These are phyloP conservation scores for Coregonus suidteri DNA, from an alignment of 2,797 vertebrate species.

Conservation along the genomic window DNA sequence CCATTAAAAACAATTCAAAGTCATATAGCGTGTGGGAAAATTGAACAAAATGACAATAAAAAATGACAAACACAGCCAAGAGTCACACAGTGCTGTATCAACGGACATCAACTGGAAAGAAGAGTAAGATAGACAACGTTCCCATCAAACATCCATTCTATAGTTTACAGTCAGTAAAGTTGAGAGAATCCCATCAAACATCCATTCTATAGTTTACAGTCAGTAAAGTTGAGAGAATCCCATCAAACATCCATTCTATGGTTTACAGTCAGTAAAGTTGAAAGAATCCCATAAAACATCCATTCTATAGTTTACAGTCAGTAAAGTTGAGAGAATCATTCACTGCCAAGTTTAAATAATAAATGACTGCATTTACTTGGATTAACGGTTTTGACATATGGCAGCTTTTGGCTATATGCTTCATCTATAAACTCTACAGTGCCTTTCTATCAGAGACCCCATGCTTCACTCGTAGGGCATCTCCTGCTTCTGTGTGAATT, in stretches of 20 bases:
- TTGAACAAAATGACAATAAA: conserved; percentile 50
- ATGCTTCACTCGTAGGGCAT: background rate
- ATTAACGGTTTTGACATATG: background rate
- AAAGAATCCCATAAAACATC: background rate
- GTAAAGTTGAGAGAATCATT: background rate
- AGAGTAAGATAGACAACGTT: conserved; percentile 3
- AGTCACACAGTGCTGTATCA: conserved; percentile 17
- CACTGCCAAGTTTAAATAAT: conserved; percentile 22
- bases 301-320: background rate
- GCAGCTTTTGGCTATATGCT: background rate
- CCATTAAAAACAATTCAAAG: conserved; percentile 32
- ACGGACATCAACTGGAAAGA: conserved; percentile 1
- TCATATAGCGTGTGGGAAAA: conserved; percentile 29
- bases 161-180: conserved; percentile 32
- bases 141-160: background rate
- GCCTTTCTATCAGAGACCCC: background rate
- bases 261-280: no score
- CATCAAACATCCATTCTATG: no score
- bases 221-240: no score
- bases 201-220: no score
- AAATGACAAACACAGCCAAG: conserved; percentile 39
- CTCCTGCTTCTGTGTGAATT: background rate
- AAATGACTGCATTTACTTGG: conserved; percentile 28
- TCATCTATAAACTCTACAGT: background rate
- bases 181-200: background rate